Percentiles rank a stretch among this genome's conserved stretches.
Evolutionary conservation across 1,140 invertebrate species (phyloP).

Genomic region (Caenorhabditis remanei): DNA sequence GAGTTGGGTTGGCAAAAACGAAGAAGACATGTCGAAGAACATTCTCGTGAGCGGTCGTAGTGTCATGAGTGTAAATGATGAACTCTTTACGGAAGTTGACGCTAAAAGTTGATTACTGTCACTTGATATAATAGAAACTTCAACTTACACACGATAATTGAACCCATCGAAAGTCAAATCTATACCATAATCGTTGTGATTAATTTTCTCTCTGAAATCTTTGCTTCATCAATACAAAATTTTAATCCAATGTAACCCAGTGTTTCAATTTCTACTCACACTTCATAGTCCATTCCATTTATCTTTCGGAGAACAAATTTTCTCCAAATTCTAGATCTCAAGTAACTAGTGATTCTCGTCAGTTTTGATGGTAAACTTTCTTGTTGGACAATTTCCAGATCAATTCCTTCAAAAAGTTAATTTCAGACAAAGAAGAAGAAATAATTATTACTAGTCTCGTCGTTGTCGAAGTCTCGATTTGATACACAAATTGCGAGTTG

Average conservation of each 20-base stretch:
- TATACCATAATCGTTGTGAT: background rate
- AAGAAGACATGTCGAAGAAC: background rate
- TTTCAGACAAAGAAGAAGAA: background rate
- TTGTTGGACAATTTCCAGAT: background rate
- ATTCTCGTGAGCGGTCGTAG: background rate
- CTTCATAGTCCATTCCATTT: background rate
- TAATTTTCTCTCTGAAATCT: background rate
- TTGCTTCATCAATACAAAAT: background rate
- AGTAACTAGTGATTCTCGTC: background rate
- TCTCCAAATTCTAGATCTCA: background rate
- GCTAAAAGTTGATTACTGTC: background rate
- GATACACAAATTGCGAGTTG: background rate
- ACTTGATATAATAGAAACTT: background rate
- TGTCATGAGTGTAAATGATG: background rate
- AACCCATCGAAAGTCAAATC: background rate
- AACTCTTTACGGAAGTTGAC: background rate
- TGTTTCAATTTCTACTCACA: background rate
- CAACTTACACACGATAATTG: background rate
- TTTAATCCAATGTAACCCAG: background rate
- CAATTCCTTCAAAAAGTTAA: background rate
- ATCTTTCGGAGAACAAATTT: background rate
- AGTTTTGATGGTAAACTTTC: background rate
- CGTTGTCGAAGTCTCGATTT: background rate
- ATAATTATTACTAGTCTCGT: background rate
- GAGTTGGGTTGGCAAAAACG: background rate